phyloP scores from a whole-genome alignment of 2,797 vertebrate species.

The Sebastes nivosus region DNA sequence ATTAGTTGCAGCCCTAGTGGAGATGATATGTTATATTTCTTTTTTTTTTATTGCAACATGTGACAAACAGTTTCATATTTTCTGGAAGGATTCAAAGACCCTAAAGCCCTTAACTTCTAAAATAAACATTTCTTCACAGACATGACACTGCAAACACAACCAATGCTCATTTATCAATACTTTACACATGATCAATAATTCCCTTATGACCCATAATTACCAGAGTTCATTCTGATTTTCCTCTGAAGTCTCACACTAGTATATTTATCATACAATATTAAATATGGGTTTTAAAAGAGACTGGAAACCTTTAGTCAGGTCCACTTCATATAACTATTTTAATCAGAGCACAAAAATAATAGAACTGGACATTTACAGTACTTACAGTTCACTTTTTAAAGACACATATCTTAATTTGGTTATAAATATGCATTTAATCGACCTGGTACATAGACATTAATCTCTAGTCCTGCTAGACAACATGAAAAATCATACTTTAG shows the following conservation, averaged over 20 bases:
- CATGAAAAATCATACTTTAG: constrained; percentile 25
- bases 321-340: constrained; percentile 24
- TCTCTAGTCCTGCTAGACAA: constrained; percentile 78
- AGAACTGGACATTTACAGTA: constrained; percentile 53
- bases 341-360: constrained; percentile 23
- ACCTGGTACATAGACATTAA: neutral
- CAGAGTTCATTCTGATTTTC: neutral
- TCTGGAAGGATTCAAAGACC: neutral
- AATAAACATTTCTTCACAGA: neutral
- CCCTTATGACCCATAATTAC: neutral
- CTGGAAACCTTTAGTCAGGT: neutral
- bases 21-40: neutral
- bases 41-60: neutral
- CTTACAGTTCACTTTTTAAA: constrained; percentile 53
- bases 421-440: constrained; percentile 27
- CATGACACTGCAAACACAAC: neutral
- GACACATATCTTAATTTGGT: constrained; percentile 45
- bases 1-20: neutral
- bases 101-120: neutral
- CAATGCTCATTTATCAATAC: neutral
- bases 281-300: neutral
- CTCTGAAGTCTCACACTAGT: neutral
- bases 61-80: neutral
- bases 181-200: neutral
- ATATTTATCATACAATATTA: neutral